A percentile compares a stretch with the other conserved stretches of the same genome.
phyloP scores from a whole-genome alignment of 1,140 invertebrate species.

The Trichonephila clavipes region DNA sequence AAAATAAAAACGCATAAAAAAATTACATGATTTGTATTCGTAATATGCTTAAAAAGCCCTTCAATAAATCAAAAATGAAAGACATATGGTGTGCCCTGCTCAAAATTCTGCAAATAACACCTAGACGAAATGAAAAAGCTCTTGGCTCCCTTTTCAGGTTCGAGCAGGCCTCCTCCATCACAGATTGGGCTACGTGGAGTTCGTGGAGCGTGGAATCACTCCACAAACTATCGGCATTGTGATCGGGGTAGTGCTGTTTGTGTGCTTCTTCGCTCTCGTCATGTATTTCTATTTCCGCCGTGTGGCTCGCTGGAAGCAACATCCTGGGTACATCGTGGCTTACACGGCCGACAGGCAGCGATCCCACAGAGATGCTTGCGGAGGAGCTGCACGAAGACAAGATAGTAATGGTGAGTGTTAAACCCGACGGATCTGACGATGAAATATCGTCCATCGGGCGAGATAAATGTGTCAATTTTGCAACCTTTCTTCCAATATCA shows the following conservation, averaged over 20 bases:
- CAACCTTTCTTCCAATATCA: too few relatives aligned
- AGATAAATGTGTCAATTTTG: too few relatives aligned
- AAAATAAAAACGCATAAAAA: too few relatives aligned
- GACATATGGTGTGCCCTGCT: too few relatives aligned
- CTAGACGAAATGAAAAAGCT: too few relatives aligned
- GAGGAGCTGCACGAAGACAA: not conserved
- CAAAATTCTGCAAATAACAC: too few relatives aligned
- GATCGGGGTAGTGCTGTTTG: not conserved
- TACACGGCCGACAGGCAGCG: slow-evolving; percentile 45
- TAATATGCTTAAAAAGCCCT: too few relatives aligned
- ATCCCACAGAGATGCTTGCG: not conserved
- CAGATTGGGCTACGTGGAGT: slow-evolving; percentile 40
- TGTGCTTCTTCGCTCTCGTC: not conserved
- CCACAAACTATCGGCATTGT: not conserved
- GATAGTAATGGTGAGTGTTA: slow-evolving; percentile 43
- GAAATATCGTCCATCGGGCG: too few relatives aligned
- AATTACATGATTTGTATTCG: too few relatives aligned
- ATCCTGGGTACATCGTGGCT: slow-evolving; percentile 60
- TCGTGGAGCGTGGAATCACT: slow-evolving; percentile 27
- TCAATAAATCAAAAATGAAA: too few relatives aligned
- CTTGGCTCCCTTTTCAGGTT: slow-evolving; percentile 1
- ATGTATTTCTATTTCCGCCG: slow-evolving; percentile 9
- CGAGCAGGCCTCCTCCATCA: not conserved
- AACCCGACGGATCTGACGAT: too few relatives aligned
- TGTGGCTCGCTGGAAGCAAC: not conserved